phyloP scores from a whole-genome alignment of 2,113 vertebrate species.

The Suricata suricatta region DNA sequence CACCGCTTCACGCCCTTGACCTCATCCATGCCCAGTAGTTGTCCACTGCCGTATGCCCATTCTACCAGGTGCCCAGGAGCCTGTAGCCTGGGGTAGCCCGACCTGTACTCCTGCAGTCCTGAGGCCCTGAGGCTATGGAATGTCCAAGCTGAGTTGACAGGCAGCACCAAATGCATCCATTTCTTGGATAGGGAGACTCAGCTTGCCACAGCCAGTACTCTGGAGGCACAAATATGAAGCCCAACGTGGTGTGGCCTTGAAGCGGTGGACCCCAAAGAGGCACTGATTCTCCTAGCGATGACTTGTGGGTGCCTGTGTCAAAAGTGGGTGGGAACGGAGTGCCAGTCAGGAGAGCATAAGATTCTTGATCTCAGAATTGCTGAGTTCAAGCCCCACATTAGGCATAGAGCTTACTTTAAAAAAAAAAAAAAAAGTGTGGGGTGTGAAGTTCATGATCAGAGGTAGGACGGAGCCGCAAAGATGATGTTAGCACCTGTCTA shows the following conservation, averaged over 20 bases:
- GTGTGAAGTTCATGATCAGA: conserved; percentile 87
- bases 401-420: not conserved
- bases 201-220: conserved; percentile 89
- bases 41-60: conserved; percentile 89
- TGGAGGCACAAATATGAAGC: conserved; percentile 90
- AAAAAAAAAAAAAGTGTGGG: not conserved
- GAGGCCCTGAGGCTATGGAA: conserved; percentile 89
- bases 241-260: conserved; percentile 89
- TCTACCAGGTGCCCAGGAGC: conserved; percentile 89
- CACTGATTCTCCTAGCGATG: conserved; percentile 90
- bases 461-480: conserved; percentile 90
- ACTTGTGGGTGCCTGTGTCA: conserved; percentile 88
- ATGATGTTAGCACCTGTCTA: conserved; percentile 88
- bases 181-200: conserved; percentile 90
- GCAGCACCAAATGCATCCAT: conserved; percentile 88
- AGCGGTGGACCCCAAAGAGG: conserved; percentile 90
- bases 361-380: not conserved
- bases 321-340: conserved; percentile 87
- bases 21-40: conserved; percentile 89
- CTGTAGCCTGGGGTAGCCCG: conserved; percentile 87
- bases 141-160: conserved; percentile 91
- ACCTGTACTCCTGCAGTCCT: conserved; percentile 84
- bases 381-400: not conserved
- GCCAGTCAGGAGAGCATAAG: not conserved
- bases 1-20: conserved; percentile 88